Evolutionary conservation across 2,113 vertebrate genomes (phyloP), one percentile per base, ranked within the genome.

Genomic region (Rhinogobius similis): DNA sequence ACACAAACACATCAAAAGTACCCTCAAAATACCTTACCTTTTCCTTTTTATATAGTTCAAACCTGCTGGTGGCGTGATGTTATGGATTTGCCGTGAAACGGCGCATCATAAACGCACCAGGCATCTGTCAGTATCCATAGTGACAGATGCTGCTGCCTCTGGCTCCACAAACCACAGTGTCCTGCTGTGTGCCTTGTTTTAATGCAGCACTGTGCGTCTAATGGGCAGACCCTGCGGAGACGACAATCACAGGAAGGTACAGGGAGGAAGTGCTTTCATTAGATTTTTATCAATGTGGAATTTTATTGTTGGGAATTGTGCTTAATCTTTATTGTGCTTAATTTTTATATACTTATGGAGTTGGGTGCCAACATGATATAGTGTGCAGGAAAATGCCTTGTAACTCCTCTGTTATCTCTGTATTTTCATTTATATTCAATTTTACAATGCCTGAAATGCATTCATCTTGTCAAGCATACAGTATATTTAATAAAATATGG

Each of bases 81-180:
- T 73, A 83, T 72, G 62, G 63, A 73, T 67, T 74, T 58, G 56
- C 55, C 65, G 82, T 67, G 61, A 72, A 82, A 69, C 64, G 58
- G 50, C 68, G 39, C 61, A 52, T 75, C 82, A 74, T 68, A 56
- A 74, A 76, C 67, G 74, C 80, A 83, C 67, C 76, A 75, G 78
- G 70, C 76, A 73, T 78, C 72, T 70, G 66, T 76, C 83, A 74
- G 77, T 77, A 79, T 73, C 74, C 46, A 68, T 67, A 50, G 72
- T 58, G 73, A 80, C 78, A 83, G 79, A 82, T 87, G 74, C 78
- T 78, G 63, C 70, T 58, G 62, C 73, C 75, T 82, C 73, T 65
- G 76, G 79, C 66, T 85, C 29, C 52, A 32, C 20, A 32, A 64
- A 62, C 36, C 64, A 20, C 39, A 1, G 38, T 24, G 38, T 50